These are phyloP conservation scores for Lottia gigantea DNA, from an alignment of 2,888 invertebrate species.

Conservation along the genomic window DNA sequence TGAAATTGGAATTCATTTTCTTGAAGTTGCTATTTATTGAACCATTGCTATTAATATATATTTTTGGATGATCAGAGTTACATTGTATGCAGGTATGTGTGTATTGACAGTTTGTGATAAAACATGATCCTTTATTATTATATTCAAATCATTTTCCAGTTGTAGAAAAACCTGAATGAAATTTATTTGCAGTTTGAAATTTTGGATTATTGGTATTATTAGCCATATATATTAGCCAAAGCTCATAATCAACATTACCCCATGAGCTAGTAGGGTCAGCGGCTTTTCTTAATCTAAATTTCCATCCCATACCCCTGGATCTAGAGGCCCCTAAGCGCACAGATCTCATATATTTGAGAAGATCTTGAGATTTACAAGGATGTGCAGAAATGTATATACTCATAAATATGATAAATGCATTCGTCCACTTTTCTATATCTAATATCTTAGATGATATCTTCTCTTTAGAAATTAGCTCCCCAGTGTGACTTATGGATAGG, in stretches of 20 bases:
- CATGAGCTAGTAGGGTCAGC: not conserved
- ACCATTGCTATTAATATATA: not conserved
- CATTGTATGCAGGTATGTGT: not conserved
- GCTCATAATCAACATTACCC: not conserved
- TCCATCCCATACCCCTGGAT: not conserved
- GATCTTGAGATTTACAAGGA: not conserved
- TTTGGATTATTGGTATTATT: not conserved
- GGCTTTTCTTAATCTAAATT: not conserved
- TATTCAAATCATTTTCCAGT: not conserved
- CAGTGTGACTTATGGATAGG: not conserved
- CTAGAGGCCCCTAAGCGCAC: not conserved
- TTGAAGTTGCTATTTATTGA: not conserved
- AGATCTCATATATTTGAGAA: not conserved
- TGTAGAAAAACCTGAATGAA: not conserved
- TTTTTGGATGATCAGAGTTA: not conserved
- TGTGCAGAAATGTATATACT: not conserved
- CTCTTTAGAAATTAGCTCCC: not conserved
- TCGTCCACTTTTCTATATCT: not conserved
- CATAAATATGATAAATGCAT: not conserved
- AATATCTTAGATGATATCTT: not conserved
- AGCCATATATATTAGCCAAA: not conserved
- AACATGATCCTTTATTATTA: not conserved
- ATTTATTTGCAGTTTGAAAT: not conserved
- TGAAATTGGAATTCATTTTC: too few species aligned
- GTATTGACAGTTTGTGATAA: not conserved